Percentiles rank a stretch among this genome's conserved stretches.
phyloP scores from a whole-genome alignment of 2,113 vertebrate genomes.

The Grus americana region DNA sequence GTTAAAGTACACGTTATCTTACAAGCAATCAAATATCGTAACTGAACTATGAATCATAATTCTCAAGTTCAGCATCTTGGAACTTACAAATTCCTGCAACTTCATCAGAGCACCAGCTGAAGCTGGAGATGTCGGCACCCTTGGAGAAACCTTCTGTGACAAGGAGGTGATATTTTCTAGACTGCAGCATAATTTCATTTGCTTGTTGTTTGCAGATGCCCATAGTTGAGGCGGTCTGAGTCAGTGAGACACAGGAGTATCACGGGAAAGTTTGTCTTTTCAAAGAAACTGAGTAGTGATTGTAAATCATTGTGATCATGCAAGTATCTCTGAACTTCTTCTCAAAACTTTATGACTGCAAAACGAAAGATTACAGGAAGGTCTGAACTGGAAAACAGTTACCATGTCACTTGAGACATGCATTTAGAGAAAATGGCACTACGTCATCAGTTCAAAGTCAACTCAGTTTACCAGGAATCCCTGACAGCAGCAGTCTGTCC shows the following conservation, averaged over 20 bases:
- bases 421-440: neutral
- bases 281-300: neutral
- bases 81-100: neutral
- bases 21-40: neutral
- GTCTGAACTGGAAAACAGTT: neutral
- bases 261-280: neutral
- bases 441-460: neutral
- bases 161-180: neutral
- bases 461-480: neutral
- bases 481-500: constrained; percentile 33
- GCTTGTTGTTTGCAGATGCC: neutral
- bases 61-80: neutral
- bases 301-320: neutral
- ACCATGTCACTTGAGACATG: neutral
- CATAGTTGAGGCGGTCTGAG: neutral
- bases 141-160: neutral
- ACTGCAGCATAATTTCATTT: neutral
- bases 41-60: neutral
- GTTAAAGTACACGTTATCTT: neutral
- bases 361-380: neutral
- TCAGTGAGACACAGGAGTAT: neutral
- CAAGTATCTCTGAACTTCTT: neutral
- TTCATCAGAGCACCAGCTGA: neutral
- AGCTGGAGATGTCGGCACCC: neutral
- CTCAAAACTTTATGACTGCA: neutral